phyloP scores from a whole-genome alignment of 2,113 vertebrate species.

The Nyctereutes procyonoides region DNA sequence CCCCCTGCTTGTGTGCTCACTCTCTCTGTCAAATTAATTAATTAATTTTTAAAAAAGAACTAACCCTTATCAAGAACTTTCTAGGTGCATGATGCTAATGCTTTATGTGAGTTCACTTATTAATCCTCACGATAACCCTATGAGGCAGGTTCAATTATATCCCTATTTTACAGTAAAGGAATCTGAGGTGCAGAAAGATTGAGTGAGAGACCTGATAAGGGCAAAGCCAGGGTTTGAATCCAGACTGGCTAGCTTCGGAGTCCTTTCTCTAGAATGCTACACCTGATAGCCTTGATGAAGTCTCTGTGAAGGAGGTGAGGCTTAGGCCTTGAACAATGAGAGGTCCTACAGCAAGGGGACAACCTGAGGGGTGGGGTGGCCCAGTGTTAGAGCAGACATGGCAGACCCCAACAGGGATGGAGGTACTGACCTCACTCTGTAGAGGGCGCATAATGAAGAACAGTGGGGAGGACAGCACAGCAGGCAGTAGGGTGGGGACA shows the following conservation, averaged over 20 bases:
- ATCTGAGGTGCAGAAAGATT: neutral
- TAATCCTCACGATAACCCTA: too few relatives aligned
- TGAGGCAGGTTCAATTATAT: too few relatives aligned
- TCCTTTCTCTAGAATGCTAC: neutral
- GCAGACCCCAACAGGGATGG: neutral
- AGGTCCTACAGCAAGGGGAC: neutral
- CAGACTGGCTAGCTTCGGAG: neutral
- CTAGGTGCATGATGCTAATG: neutral
- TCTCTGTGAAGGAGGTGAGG: neutral
- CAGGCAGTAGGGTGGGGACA: neutral
- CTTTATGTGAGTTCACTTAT: neutral
- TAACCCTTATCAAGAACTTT: neutral
- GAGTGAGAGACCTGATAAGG: neutral
- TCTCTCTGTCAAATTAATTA: too few relatives aligned
- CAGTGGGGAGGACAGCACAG: accelerated
- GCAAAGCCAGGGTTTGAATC: neutral
- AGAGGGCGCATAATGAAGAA: accelerated
- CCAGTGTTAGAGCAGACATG: too few relatives aligned
- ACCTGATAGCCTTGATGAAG: neutral
- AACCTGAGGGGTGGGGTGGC: neutral
- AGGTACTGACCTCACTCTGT: neutral
- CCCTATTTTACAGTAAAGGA: neutral
- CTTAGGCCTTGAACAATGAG: neutral
- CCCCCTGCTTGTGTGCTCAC: too few relatives aligned
- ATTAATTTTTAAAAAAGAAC: neutral